A percentile compares a stretch with the other conserved stretches of the same genome.
phyloP scores from a whole-genome alignment of 2,113 vertebrate genomes.

The Sylvicapra grimmia region DNA sequence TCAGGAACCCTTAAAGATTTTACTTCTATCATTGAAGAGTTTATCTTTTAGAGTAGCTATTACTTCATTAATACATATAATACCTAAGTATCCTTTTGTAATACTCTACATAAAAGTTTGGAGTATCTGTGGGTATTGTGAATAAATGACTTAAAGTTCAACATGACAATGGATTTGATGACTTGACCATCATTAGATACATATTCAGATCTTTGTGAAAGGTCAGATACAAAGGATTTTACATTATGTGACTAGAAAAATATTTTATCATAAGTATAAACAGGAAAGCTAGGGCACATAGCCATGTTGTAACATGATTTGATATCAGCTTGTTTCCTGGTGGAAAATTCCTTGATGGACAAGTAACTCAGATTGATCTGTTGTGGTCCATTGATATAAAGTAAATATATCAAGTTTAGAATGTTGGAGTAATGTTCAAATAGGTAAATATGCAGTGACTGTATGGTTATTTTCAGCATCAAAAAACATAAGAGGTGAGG shows the following conservation, averaged over 20 bases:
- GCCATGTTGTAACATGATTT: not conserved
- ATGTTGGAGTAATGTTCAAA: not conserved
- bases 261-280: not conserved
- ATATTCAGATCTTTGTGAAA: not conserved
- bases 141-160: not conserved
- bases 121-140: not conserved
- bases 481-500: not conserved
- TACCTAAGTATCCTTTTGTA: not conserved
- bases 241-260: not conserved
- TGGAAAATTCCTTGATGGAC: not conserved
- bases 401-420: not conserved
- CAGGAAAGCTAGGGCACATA: not conserved
- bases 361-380: not conserved
- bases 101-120: not conserved
- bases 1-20: not conserved
- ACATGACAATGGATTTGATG: not conserved
- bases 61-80: not conserved
- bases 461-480: not conserved
- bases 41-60: not conserved
- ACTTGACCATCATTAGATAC: not conserved
- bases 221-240: not conserved
- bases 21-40: not conserved
- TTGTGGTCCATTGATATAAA: not conserved
- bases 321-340: not conserved
- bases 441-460: not conserved